Base-by-base conservation (phyloP, 1,140 invertebrate genomes). In the Heliothis subflexa region DNA sequence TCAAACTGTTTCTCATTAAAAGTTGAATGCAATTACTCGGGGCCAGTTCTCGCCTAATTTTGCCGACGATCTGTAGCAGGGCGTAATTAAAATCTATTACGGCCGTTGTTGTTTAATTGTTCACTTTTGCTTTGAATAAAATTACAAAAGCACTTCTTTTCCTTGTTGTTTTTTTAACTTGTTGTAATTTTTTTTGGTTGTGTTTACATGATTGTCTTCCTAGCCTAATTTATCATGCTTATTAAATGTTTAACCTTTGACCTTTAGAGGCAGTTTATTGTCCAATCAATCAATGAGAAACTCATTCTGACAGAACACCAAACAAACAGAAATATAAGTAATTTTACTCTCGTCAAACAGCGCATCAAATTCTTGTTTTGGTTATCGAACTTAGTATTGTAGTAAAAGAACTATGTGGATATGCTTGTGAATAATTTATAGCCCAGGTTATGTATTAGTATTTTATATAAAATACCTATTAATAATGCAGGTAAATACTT, bases 1-100 rank as follows among this genome's bases (percentile, higher is more conserved):
- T 47, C n/a, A n/a, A 66, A 79, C 47, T 45, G 49, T 5, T 77
- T 62, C 66, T 75, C 61, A 76, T 76, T 66, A 76, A 66, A 76
- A 76, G 61, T 76, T 76, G 47, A 28, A 62, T 66, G 49, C 47
- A 66, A 76, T 76, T 76, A 66, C 61, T 54, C 12, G 61, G 13
- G 61, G 13, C 4, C 16, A 66, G 55, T 49, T 50, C 55, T 66
- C 61, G 61, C 61, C 50, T 25, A 66, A 76, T 76, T 64, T 52
- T 28, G 47, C 25, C n/a, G 45, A 10, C 57, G 40, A 50, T 62
- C 52, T 54, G 66, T n/a, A n/a, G 11, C 21, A 52, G 64, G 40
- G 64, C 49, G 49, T 68, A 68, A 54, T 71, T 71, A 54, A 71
- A 71, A 71, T 52, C 25, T 71, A 71, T 71, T 54, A 25, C 11